Conservation (phyloP, 2,888 invertebrate genomes). For the Gnatocerus cornutus region DNA sequence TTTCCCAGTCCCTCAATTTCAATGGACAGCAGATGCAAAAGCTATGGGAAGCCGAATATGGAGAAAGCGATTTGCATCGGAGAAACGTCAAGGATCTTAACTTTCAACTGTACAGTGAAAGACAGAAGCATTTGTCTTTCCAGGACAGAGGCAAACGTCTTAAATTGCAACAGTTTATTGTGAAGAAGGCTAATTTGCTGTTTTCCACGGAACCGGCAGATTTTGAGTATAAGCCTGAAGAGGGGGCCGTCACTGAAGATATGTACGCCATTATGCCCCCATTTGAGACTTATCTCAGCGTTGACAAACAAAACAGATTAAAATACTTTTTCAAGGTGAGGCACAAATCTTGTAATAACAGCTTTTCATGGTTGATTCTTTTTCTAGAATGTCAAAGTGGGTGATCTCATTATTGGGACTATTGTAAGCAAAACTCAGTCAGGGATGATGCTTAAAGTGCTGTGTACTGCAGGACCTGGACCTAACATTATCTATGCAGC, state of each 20-base stretch:
- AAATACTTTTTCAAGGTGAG: conserved; percentile 88
- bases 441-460: conserved; percentile 85
- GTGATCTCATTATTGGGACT: conserved; percentile 85
- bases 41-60: conserved; percentile 89
- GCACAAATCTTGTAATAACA: conserved; percentile 19
- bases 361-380: conserved; percentile 10
- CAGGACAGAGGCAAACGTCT: conserved; percentile 88
- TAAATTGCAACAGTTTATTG: conserved; percentile 90
- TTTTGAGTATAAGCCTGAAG: conserved; percentile 72
- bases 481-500: conserved; percentile 86
- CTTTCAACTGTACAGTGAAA: conserved; percentile 84
- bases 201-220: conserved; percentile 75
- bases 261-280: conserved; percentile 89
- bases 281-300: conserved; percentile 87
- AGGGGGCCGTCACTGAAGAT: conserved; percentile 74
- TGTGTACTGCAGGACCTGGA: conserved; percentile 88
- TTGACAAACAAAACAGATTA: conserved; percentile 84
- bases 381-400: conserved; percentile 79
- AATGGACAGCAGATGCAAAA: conserved; percentile 92
- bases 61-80: conserved; percentile 82
- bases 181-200: conserved; percentile 86
- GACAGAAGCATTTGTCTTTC: conserved; percentile 87
- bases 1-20: conserved; percentile 85
- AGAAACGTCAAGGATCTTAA: conserved; percentile 77
- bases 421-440: conserved; percentile 83